Conservation (phyloP, 2,113 vertebrate genomes). For the Aleadryas rufinucha region DNA sequence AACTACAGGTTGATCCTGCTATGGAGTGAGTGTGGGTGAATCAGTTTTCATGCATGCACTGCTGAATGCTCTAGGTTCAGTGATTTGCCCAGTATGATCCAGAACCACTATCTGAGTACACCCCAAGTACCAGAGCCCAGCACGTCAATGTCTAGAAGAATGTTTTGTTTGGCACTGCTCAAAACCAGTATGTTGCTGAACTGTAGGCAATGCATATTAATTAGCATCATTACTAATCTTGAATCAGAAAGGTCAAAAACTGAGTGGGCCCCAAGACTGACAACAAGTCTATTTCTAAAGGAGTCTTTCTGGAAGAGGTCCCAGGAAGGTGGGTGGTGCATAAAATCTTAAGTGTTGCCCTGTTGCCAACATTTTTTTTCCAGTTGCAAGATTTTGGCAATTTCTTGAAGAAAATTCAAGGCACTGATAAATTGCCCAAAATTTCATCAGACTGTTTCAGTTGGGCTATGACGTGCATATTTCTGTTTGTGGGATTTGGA, state of each 20-base stretch:
- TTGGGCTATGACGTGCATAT: neutral
- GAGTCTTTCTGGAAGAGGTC: neutral
- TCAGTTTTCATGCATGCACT: neutral
- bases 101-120: neutral
- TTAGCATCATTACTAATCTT: neutral
- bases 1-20: neutral
- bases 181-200: neutral
- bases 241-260: neutral
- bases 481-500: neutral
- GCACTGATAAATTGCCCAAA: neutral
- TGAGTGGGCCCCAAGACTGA: neutral
- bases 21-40: neutral
- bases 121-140: neutral
- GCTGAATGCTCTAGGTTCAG: neutral
- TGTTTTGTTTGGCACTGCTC: neutral
- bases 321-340: neutral
- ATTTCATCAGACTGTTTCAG: neutral
- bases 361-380: neutral
- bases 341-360: neutral
- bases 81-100: neutral
- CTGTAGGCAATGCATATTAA: neutral
- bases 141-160: neutral
- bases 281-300: neutral
- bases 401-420: neutral
- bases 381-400: neutral